These are phyloP conservation scores for Anastatus disparis DNA, from an alignment of 1,140 invertebrate genomes.

Conservation along the genomic window DNA sequence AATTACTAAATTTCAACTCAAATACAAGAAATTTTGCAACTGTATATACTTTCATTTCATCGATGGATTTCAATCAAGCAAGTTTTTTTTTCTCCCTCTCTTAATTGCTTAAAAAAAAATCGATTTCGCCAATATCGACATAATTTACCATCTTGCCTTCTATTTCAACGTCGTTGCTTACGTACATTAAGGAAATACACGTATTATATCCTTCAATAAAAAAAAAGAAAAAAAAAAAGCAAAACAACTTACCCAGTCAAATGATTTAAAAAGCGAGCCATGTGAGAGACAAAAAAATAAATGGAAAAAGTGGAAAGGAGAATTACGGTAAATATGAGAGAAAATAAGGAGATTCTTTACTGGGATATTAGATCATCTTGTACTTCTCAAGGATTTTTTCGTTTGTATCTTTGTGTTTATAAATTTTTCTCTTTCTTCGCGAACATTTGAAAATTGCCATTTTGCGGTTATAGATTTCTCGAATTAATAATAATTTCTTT, in stretches of 20 bases:
- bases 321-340: conserved; percentile 13
- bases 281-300: too few species aligned
- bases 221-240: too few species aligned
- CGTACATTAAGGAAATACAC: too few species aligned
- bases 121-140: background rate
- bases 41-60: too few species aligned
- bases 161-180: too few species aligned
- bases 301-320: too few species aligned
- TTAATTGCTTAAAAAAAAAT: background rate
- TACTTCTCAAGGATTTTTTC: too few species aligned
- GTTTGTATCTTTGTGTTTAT: too few species aligned
- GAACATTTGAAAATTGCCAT: background rate
- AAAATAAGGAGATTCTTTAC: background rate
- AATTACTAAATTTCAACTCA: background rate
- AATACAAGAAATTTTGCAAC: background rate
- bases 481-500: conserved; percentile 22
- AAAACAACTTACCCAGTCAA: too few species aligned
- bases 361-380: conserved; percentile 18
- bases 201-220: too few species aligned
- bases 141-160: background rate
- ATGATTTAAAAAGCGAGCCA: too few species aligned
- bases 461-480: conserved; percentile 8
- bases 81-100: background rate
- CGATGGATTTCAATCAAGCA: background rate
- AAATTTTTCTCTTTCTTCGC: too few species aligned